Evolutionary conservation across 2,113 vertebrate genomes (phyloP).

Genomic region (Pseudois nayaur): DNA sequence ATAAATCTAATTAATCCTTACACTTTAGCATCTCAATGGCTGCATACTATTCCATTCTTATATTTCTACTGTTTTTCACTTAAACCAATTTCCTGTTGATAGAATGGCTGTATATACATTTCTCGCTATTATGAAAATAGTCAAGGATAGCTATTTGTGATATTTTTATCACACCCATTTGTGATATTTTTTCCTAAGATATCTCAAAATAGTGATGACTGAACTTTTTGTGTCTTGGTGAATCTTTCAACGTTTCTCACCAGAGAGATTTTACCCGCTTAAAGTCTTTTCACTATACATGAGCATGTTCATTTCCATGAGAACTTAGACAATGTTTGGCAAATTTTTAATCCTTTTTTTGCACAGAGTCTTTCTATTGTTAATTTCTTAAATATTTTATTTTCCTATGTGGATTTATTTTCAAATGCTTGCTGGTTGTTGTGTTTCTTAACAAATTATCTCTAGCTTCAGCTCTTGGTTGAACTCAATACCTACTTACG

Average conservation of each 20-base stretch:
- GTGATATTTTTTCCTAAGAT: not conserved
- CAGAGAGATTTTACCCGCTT: not conserved
- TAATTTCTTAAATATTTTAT: not conserved
- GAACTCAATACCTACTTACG: not conserved
- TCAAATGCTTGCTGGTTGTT: not conserved
- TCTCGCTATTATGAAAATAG: not conserved
- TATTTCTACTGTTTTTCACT: not conserved
- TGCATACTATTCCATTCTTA: not conserved
- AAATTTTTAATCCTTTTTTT: not conserved
- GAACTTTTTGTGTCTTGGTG: not conserved
- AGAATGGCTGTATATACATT: rapidly evolving
- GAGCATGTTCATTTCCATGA: not conserved
- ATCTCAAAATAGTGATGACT: not conserved
- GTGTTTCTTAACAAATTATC: not conserved
- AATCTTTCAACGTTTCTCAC: not conserved
- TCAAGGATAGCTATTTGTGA: not conserved
- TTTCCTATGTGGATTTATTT: not conserved
- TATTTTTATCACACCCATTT: not conserved
- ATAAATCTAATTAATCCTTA: not conserved
- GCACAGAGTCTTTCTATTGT: not conserved
- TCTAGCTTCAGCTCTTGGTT: not conserved
- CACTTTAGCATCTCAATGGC: not conserved
- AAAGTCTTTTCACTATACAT: not conserved
- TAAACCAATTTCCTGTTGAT: rapidly evolving
- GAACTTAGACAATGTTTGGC: not conserved